Conservation (phyloP, 1,140 invertebrate species). For the Procambarus virginalis region DNA sequence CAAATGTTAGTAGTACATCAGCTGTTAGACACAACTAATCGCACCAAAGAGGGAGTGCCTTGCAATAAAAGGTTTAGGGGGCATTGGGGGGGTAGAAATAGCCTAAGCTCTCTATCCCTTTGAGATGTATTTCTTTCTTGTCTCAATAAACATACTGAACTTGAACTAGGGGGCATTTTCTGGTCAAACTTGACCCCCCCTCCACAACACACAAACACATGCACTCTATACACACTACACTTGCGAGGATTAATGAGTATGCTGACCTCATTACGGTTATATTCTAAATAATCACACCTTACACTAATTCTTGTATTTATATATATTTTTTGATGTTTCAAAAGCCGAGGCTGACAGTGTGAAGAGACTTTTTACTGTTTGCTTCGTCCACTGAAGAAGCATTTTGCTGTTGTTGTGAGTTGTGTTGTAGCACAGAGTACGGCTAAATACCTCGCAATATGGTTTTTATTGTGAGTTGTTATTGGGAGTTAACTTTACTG, state of each 20-base stretch:
- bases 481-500: not conserved
- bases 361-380: not conserved
- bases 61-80: no score
- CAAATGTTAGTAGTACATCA: not conserved
- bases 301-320: no score
- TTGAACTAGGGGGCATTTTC: not conserved
- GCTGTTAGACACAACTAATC: not conserved
- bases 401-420: not conserved
- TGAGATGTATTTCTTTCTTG: no score
- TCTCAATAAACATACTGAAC: not conserved
- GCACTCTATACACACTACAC: not conserved
- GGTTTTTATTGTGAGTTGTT: not conserved
- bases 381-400: not conserved
- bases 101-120: no score
- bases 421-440: not conserved
- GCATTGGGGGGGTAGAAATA: no score
- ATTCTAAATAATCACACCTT: not conserved
- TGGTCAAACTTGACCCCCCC: not conserved
- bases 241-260: not conserved
- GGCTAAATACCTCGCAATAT: not conserved
- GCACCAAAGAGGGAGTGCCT: not conserved
- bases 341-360: not conserved
- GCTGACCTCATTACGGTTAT: not conserved
- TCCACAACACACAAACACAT: not conserved
- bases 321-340: no score